Percentiles rank a stretch among this genome's conserved stretches.
phyloP scores from a whole-genome alignment of 2,797 vertebrate genomes.

The Mus spretus region DNA sequence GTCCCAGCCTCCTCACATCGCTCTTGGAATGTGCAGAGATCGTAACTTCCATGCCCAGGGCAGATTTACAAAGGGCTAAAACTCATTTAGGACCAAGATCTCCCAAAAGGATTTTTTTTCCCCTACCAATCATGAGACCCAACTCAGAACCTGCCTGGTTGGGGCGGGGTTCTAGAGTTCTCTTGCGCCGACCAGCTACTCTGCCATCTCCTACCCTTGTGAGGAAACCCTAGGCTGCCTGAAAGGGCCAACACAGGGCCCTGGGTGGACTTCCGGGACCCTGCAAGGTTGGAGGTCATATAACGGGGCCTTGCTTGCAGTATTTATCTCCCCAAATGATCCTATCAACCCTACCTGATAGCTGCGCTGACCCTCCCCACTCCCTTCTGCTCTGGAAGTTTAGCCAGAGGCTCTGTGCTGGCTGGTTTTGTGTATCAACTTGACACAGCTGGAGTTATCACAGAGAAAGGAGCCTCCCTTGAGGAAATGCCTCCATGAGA shows the following conservation, averaged over 20 bases:
- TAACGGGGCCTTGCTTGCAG: background rate
- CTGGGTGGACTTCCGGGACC: background rate
- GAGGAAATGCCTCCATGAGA: no score
- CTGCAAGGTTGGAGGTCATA: background rate
- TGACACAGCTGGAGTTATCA: no score
- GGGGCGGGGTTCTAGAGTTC: constrained; percentile 73
- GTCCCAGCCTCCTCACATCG: background rate
- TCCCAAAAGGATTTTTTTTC: constrained; percentile 86
- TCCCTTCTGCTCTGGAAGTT: background rate
- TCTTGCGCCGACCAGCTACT: constrained; percentile 39
- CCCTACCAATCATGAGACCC: constrained; percentile 82
- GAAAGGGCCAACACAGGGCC: background rate
- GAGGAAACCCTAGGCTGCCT: background rate
- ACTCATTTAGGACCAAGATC: constrained; percentile 78
- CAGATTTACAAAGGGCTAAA: constrained; percentile 72
- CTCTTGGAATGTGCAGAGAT: background rate
- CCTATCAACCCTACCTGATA: background rate
- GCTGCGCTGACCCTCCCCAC: background rate
- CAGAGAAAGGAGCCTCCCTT: no score
- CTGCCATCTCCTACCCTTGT: rapidly evolving
- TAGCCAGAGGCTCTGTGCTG: background rate
- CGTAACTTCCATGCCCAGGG: background rate
- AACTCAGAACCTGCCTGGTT: constrained; percentile 86
- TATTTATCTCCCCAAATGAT: background rate
- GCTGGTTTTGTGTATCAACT: no score